These are phyloP conservation scores for Euclidia mi DNA, from an alignment of 2,888 invertebrate genomes.

Conservation along the genomic window DNA sequence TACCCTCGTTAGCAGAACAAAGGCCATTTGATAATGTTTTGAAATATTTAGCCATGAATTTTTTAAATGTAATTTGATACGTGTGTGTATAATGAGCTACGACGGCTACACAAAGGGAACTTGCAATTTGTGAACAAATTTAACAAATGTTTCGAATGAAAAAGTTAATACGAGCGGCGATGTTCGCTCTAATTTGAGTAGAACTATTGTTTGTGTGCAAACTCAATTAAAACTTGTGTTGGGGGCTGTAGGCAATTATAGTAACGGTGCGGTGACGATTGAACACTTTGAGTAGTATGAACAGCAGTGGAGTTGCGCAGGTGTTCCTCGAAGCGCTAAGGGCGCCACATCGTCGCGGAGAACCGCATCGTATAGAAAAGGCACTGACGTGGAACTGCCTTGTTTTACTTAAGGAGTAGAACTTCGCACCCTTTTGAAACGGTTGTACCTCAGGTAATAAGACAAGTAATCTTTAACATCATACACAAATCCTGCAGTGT, in stretches of 20 bases:
- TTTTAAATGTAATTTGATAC: not conserved
- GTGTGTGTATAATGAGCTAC: not conserved
- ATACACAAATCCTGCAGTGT: no score
- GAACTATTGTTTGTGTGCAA: conserved; percentile 19
- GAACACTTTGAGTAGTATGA: conserved; percentile 6
- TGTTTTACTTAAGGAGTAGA: not conserved
- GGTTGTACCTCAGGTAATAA: conserved; percentile 1
- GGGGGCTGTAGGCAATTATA: conserved; percentile 15
- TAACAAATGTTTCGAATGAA: conserved; percentile 3
- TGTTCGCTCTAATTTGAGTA: conserved; percentile 5
- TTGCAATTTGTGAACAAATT: conserved; percentile 5
- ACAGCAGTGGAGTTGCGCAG: not conserved
- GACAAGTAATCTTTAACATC: no score
- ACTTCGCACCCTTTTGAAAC: not conserved
- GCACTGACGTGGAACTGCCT: conserved; percentile 1
- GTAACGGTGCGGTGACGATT: conserved; percentile 9
- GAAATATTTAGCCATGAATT: conserved; percentile 3
- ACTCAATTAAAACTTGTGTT: conserved; percentile 27
- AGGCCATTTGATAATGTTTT: not conserved
- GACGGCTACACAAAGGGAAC: not conserved
- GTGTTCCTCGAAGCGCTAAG: no score
- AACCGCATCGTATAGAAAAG: no score
- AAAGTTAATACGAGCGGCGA: not conserved
- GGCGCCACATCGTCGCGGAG: no score
- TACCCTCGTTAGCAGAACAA: not conserved